phyloP scores from a whole-genome alignment of 2,888 invertebrate species.

The Acrocyrtus sp. region DNA sequence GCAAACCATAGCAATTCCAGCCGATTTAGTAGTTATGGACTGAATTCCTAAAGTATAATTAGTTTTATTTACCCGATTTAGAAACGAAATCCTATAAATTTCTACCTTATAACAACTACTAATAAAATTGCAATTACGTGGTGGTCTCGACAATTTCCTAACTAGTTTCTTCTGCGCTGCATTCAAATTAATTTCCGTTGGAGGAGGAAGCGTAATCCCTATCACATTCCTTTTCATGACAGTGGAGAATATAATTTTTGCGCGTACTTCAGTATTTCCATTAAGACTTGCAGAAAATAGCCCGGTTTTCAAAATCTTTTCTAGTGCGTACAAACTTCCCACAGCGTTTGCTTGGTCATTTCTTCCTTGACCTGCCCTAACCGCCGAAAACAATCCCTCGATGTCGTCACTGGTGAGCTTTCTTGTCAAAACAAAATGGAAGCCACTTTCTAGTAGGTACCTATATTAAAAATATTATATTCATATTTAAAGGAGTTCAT shows the following conservation, averaged over 20 bases:
- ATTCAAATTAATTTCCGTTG: background rate
- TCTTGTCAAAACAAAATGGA: conserved; percentile 30
- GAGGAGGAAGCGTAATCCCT: background rate
- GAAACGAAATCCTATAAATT: too few species aligned
- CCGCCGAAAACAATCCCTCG: conserved; percentile 24
- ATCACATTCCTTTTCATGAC: background rate
- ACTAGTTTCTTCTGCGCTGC: background rate
- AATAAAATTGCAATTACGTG: background rate
- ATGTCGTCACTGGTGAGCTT: conserved; percentile 40
- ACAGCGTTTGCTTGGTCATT: conserved; percentile 36
- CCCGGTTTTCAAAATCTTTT: conserved; percentile 30
- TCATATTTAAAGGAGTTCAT: background rate
- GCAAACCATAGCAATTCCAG: conserved; percentile 31
- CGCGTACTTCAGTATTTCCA: background rate
- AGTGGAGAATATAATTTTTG: background rate
- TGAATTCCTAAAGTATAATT: conserved; percentile 5
- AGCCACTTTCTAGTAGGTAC: conserved; percentile 21
- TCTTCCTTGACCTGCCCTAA: conserved; percentile 17
- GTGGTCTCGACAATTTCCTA: background rate
- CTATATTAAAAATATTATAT: background rate
- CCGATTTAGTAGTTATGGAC: conserved; percentile 14
- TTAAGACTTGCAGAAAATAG: conserved; percentile 4
- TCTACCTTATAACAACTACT: too few species aligned
- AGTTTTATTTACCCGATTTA: too few species aligned
- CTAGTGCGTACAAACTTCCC: conserved; percentile 15